phyloP scores from a whole-genome alignment of 1,140 invertebrate genomes.

The Laupala kohalensis region DNA sequence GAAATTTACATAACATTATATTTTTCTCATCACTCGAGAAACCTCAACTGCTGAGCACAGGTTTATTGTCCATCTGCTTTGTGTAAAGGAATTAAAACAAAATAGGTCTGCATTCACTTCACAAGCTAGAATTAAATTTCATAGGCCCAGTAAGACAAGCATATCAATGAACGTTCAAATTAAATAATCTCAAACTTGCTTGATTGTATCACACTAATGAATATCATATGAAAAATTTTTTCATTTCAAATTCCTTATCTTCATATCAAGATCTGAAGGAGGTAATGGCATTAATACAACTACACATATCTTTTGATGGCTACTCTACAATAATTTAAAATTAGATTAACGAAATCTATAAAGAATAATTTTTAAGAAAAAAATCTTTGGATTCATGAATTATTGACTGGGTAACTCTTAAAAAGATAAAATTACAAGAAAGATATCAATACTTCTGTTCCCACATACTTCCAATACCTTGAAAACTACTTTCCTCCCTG shows the following conservation, averaged over 20 bases:
- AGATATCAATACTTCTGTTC: not conserved
- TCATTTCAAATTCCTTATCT: not conserved
- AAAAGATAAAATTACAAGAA: not conserved
- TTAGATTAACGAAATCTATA: not conserved
- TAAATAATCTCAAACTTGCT: not conserved
- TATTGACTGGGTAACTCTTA: not conserved
- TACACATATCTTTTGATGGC: not conserved
- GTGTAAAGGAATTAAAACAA: not conserved
- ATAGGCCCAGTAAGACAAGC: not conserved
- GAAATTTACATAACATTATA: too few relatives aligned
- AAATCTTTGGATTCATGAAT: not conserved
- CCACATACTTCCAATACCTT: not conserved
- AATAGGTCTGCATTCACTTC: not conserved
- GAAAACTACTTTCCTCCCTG: not conserved
- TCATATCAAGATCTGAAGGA: not conserved
- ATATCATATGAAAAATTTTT: not conserved
- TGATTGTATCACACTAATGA: not conserved
- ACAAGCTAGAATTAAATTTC: not conserved
- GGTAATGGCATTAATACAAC: not conserved
- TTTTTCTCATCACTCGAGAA: not conserved
- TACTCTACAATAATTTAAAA: not conserved
- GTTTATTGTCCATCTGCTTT: not conserved
- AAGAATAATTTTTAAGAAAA: not conserved
- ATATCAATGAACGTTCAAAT: not conserved
- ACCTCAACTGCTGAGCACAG: not conserved